Evolutionary conservation across 2,113 vertebrate genomes (phyloP), one percentile per base, ranked within the genome.

Genomic region (Macaca nemestrina): DNA sequence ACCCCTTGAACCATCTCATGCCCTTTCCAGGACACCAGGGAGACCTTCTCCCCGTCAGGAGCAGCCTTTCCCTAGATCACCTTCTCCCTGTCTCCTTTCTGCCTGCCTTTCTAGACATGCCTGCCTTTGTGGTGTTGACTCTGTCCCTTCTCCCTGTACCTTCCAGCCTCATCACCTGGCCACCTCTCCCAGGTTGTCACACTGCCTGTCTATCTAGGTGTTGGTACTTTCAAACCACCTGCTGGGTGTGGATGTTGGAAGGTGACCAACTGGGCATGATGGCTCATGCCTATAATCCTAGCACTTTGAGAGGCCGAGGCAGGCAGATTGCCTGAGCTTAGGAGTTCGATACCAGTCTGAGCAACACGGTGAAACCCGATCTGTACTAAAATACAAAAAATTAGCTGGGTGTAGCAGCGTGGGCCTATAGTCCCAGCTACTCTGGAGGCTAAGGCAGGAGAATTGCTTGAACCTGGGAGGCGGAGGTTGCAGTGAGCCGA

Each of bases 141-240:
- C 12, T n/a, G 48, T 48, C 30, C 72, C 59, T 94, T 90, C 57
- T 73, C 13, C 2, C 18, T 10, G 25, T 85, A 48, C 3, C 48
- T 27, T 4, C 35, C 23, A 23, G 89, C 35, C 48, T 52, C 23
- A 1, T 14, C 27, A 9, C 61, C 22, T 13, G 55, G n/a, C 16
- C 1, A 12, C 17, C 11, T 61, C 32, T n/a, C 59, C 52, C 13
- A 22, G 35, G 25, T 18, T 48, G 82, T 43, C 30, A 14, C 38
- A 32, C 30, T 6, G 1, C 0, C 0, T 1, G 9, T 81, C 43
- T n/a, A 0, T 40, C 10, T 5, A 1, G 76, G 67, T 32, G 7
- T 18, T 8, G 75, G 10, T 14, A 13, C 82, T 79, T 93, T 57
- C 43, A 40, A 61, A 50, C 50, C 35, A 13, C 73, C 43, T 55